Evolutionary conservation across 2,113 vertebrate genomes (phyloP), one percentile per base, ranked within the genome.

Genomic region (Oreochromis aureus): DNA sequence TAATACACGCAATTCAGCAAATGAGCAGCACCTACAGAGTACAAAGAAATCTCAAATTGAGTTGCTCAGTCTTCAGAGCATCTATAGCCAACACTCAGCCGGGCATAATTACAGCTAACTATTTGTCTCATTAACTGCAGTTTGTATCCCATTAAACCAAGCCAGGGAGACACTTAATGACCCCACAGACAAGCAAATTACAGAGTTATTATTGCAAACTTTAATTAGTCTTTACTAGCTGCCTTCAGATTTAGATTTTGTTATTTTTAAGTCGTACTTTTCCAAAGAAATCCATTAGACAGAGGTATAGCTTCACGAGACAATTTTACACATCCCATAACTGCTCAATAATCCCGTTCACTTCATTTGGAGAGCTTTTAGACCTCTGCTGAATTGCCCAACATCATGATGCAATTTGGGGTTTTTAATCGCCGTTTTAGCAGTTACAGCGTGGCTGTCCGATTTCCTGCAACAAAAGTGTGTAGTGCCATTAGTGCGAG

Each of bases 401-500:
- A 96, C 96, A 97, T 96, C 96, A 96, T 97, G 96, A 95, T 96
- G 96, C 96, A 96, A 95, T 96, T 96, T 95, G 91, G 94, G 92
- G 93, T 92, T 96, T 95, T 95, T 95, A 95, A 96, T 96, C 94
- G 94, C 96, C 89, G 80, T 95, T 96, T 96, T 95, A 96, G 95
- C 95, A 96, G 96, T 96, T 95, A 96, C 93, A 95, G 93, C 91
- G 93, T 51, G 94, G 96, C 95, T 95, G 95, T 95, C 91, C 89
- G 94, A 96, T 97, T 97, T 96, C 96, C 96, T 96, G 96, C 93
- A 95, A 96, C 96, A 96, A 96, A 96, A 94, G 93, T 95, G 95
- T 94, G 94, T 94, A 92, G 93, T 78, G 90, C 96, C 95, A 96
- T 96, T 97, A 96, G 94, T 87, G 90, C 87, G 36, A 96, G 95